Conservation (phyloP, 2,113 vertebrate species). For the Butorides virescens region DNA sequence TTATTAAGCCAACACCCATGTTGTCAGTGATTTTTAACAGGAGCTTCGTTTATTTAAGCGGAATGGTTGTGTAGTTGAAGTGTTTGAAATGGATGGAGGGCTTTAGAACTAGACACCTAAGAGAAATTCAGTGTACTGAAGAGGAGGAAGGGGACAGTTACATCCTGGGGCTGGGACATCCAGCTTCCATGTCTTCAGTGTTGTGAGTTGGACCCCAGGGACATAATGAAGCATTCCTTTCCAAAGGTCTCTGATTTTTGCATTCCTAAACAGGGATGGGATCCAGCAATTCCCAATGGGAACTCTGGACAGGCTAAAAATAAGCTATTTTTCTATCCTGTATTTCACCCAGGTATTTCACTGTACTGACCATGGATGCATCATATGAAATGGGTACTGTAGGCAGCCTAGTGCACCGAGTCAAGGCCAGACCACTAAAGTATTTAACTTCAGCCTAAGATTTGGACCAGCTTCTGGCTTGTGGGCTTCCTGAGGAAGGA, state of each 20-base stretch:
- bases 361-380: too few relatives aligned
- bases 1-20: conserved; percentile 33
- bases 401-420: not conserved
- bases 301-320: not conserved
- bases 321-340: not conserved
- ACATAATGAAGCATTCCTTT: not conserved
- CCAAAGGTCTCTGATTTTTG: not conserved
- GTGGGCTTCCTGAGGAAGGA: not conserved
- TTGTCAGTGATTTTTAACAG: conserved; percentile 50
- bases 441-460: not conserved
- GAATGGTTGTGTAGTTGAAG: not conserved
- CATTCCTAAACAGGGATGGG: not conserved
- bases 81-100: not conserved
- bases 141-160: not conserved
- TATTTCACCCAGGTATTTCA: not conserved
- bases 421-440: not conserved
- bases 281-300: not conserved
- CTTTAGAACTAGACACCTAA: not conserved
- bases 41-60: not conserved
- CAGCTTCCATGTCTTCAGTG: not conserved
- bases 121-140: not conserved
- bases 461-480: not conserved
- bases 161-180: not conserved
- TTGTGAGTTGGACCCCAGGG: not conserved
- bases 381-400: rapidly evolving